Evolutionary conservation across 2,888 invertebrate species (phyloP).

Genomic region (Leptopilina drosophilae): DNA sequence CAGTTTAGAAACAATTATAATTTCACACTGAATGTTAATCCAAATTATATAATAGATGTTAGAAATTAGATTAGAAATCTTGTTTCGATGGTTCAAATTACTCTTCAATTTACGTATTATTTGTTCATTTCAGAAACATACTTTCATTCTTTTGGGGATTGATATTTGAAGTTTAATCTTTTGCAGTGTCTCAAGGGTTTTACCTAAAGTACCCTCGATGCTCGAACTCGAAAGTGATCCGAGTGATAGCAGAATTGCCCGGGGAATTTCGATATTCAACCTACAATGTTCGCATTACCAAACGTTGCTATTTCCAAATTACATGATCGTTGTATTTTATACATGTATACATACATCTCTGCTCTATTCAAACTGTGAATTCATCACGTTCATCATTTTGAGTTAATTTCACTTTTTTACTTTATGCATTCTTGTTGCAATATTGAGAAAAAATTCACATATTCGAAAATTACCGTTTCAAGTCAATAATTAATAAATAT

Average conservation of each 20-base stretch:
- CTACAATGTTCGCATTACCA: slow-evolving; percentile 30
- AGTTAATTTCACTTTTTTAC: not conserved
- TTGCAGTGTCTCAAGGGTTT: slow-evolving; percentile 24
- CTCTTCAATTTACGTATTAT: not conserved
- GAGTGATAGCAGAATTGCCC: slow-evolving; percentile 30
- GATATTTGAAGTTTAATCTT: slow-evolving; percentile 4
- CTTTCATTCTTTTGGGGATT: slow-evolving; percentile 1
- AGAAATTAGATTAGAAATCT: not conserved
- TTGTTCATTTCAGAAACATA: not conserved
- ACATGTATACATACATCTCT: not conserved
- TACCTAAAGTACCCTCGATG: slow-evolving; percentile 8
- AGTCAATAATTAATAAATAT: too few relatives aligned
- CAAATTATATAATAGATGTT: too few relatives aligned
- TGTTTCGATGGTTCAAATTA: not conserved
- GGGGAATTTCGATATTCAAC: slow-evolving; percentile 37
- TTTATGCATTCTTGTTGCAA: too few relatives aligned
- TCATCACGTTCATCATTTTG: not conserved
- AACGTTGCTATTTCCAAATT: slow-evolving; percentile 23
- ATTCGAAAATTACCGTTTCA: too few relatives aligned
- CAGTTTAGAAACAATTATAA: not conserved
- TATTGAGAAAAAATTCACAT: too few relatives aligned
- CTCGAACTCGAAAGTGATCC: slow-evolving; percentile 22
- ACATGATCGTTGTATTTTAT: slow-evolving; percentile 17
- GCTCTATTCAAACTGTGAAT: not conserved
- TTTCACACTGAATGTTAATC: too few relatives aligned